Evolutionary conservation across 2,888 invertebrate species (phyloP), one percentile per base, ranked within the genome.

Genomic region (Perizoma affinitatum): DNA sequence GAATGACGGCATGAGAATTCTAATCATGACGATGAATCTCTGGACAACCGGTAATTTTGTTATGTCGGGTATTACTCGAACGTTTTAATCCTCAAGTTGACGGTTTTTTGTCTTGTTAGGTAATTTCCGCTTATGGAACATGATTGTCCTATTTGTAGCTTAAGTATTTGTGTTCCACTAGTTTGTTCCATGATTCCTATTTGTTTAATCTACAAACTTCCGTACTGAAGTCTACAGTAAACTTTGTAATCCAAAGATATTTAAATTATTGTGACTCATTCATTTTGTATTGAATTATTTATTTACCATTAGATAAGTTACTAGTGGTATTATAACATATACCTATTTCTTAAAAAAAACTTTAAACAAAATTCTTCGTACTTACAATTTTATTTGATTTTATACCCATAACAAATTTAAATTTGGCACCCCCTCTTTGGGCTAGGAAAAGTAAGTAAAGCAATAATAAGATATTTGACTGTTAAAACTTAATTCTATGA

Each of bases 401-500:
- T 43, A 38, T 10, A 8, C 42, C 10, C 10, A 10, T 10, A 42
- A 4, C 5, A 1, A 42, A n/a, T 42, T 42, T n/a, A n/a, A 7
- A 4, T 11, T 33, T 45, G 45, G 22, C 4, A 11, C 40, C 44
- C n/a, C n/a, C 34, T 22, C 5, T 52, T 35, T 38, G 46, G 7
- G 36, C 7, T 9, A 11, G 9, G n/a, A 34, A 55, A 61, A 46
- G 44, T 6, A 11, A 22, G 22, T 22, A 58, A 61, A 48, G 68
- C 68, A 72, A 69, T 67, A 65, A 68, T 64, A 56, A 53, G 44
- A 63, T 65, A 63, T 61, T 64, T 55, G 67, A 78, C 72, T 74
- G 72, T 78, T 61, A 70, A 72, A 72, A 71, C 64, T 71, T 72
- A 72, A 72, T 68, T 68, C 69, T 42, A 76, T 76, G 76, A 76